A percentile compares a stretch with the other conserved stretches of the same genome.
phyloP scores from a whole-genome alignment of 2,888 invertebrate genomes.

The Acanthosoma haemorrhoidale region DNA sequence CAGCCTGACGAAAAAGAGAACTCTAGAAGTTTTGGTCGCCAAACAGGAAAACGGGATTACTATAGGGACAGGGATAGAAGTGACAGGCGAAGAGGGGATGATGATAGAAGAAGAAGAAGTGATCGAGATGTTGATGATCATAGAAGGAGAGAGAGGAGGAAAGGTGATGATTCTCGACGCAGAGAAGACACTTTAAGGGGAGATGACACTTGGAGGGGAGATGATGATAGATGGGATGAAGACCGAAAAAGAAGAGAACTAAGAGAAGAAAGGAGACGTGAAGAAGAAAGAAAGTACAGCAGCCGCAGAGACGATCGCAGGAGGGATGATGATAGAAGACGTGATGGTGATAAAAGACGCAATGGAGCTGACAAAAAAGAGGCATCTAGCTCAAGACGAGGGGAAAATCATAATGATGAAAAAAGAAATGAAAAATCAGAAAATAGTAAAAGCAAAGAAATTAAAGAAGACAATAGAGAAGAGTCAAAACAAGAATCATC shows the following conservation, averaged over 20 bases:
- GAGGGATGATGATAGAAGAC: conserved; percentile 45
- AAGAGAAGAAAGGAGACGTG: conserved; percentile 6
- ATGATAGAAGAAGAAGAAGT: conserved; percentile 20
- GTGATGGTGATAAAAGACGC: conserved; percentile 45
- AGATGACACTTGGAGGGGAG: conserved; percentile 25
- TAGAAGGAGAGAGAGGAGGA: conserved; percentile 18
- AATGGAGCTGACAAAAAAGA: conserved; percentile 49
- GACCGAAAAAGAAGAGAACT: conserved; percentile 6
- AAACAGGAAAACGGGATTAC: conserved; percentile 22
- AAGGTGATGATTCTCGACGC: conserved; percentile 17
- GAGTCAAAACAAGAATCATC: neutral
- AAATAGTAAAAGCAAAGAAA: conserved; percentile 16
- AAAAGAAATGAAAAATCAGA: conserved; percentile 17
- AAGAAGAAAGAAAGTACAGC: conserved; percentile 40
- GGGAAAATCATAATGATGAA: conserved; percentile 27
- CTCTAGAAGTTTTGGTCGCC: conserved; percentile 25
- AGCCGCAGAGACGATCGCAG: conserved; percentile 28
- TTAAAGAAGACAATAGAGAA: conserved; percentile 11
- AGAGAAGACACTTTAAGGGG: too few species aligned
- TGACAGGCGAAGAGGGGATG: conserved; percentile 28
- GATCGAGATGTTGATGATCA: conserved; percentile 20
- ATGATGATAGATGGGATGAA: conserved; percentile 14
- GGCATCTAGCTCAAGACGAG: conserved; percentile 32
- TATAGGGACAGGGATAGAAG: conserved; percentile 40
- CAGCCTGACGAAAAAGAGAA: conserved; percentile 31